Percentiles rank a stretch among this genome's conserved stretches.
Conservation (phyloP, 2,113 vertebrate species). For the Chaetodon auriga region DNA sequence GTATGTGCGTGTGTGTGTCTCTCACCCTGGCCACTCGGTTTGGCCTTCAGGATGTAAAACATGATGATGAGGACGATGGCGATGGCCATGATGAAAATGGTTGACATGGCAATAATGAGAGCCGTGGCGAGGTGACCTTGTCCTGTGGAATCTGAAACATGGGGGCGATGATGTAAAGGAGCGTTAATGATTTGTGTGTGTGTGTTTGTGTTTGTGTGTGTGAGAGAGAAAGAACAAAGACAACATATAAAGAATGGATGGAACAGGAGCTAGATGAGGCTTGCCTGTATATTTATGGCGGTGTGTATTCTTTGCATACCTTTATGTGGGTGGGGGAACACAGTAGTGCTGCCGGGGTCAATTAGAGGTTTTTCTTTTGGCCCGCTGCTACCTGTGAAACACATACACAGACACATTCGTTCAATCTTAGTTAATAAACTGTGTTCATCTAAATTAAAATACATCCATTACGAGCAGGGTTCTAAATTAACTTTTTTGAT, state of each 20-base stretch:
- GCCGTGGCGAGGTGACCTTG: constrained; percentile 97
- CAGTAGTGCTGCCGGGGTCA: constrained; percentile 89
- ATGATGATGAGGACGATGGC: constrained; percentile 98
- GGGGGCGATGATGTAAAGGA: constrained; percentile 3
- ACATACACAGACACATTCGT: constrained; percentile 26
- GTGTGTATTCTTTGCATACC: constrained; percentile 78
- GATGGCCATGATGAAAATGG: constrained; percentile 99
- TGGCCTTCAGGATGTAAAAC: constrained; percentile 98
- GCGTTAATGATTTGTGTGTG: background rate
- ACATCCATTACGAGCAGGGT: background rate
- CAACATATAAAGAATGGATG: background rate
- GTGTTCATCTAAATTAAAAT: background rate
- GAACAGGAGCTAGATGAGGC: background rate
- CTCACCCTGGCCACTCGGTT: constrained; percentile 93
- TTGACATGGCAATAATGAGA: constrained; percentile 99
- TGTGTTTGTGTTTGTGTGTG: background rate
- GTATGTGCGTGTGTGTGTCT: background rate
- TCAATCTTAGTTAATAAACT: background rate
- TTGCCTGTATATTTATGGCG: background rate
- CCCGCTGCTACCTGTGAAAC: constrained; percentile 84
- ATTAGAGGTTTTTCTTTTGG: constrained; percentile 81
- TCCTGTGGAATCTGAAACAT: constrained; percentile 88
- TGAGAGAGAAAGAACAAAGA: background rate
- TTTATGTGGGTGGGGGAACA: constrained; percentile 91
- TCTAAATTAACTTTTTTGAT: no score